Evolutionary conservation across 2,113 vertebrate species (phyloP).

Genomic region (Pelodiscus sinensis): DNA sequence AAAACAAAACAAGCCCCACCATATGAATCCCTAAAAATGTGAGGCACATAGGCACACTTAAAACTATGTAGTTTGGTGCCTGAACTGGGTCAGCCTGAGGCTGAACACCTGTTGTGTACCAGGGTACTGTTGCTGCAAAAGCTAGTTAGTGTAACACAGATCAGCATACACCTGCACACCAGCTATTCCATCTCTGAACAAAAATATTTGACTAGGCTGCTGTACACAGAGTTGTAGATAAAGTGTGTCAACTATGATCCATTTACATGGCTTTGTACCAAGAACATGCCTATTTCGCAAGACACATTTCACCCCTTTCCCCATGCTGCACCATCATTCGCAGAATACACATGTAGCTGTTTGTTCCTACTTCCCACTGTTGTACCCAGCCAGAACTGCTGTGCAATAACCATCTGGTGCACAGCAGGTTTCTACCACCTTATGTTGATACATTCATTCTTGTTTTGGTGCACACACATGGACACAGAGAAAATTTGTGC

Average conservation of each 20-base stretch:
- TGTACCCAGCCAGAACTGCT: background rate
- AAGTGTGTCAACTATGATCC: background rate
- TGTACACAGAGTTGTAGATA: accelerated
- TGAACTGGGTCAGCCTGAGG: constrained; percentile 4
- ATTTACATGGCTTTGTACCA: background rate
- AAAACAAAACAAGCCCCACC: background rate
- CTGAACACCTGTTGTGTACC: background rate
- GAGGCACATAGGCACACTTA: background rate
- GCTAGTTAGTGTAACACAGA: background rate
- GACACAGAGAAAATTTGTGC: background rate
- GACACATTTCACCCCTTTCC: background rate
- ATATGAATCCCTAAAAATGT: background rate
- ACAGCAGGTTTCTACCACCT: background rate
- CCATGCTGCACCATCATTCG: background rate
- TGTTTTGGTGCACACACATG: background rate
- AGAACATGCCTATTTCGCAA: accelerated
- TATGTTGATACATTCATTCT: background rate
- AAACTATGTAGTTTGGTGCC: background rate
- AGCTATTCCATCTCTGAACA: background rate
- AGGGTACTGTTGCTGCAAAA: background rate
- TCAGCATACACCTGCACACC: background rate
- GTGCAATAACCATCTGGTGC: background rate
- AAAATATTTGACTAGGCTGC: background rate
- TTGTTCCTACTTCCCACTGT: background rate
- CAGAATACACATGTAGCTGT: background rate